Evolutionary conservation across 2,888 invertebrate genomes (phyloP), one percentile per base, ranked within the genome.

Genomic region (Cephus runcator): DNA sequence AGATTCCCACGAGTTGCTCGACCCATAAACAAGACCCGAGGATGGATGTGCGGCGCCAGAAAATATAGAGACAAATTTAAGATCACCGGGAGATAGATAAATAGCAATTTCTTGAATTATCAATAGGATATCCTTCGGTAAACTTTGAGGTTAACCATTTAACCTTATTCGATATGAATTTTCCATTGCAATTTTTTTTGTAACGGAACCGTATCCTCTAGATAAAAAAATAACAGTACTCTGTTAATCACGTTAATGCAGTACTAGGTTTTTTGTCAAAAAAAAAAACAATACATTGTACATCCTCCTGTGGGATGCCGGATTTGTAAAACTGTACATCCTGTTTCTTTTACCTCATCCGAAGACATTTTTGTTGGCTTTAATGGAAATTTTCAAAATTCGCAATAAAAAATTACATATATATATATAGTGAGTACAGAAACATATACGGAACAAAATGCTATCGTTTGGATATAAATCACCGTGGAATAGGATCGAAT

Each of bases 221-320:
- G 6, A 56, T 9, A 2, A 56, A 56, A 56, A 56, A 56, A 56
- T 23, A 23, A 23, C 23, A 23, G 9, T 23, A 23, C 56, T 9
- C 2, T 6, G 23, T 23, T 56, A 56, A 56, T 23, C 56, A 9
- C 56, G 56, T 23, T 56, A 23, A 23, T 9, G 56, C 23, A 2
- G 1, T 23, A 56, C 56, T 9, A 6, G 56, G 23, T 56, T 56
- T 23, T 56, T 23, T 56, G 2, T 6, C 2, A 9, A 9, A 15
- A 56, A 56, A 75, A 83, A 84, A 15, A 6, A 6, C 15, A 23
- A 23, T 56, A 9, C 9, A 56, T 56, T 23, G 23, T 23, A 56
- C 9, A 23, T 56, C 4, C 56, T 56, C 23, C 56, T 23, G 23
- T 56, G 23, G 23, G 56, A 56, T 23, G 9, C 56, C 56, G 56